These are phyloP conservation scores for Craterocephalus amniculus DNA, from an alignment of 2,797 vertebrate species.

Conservation along the genomic window DNA sequence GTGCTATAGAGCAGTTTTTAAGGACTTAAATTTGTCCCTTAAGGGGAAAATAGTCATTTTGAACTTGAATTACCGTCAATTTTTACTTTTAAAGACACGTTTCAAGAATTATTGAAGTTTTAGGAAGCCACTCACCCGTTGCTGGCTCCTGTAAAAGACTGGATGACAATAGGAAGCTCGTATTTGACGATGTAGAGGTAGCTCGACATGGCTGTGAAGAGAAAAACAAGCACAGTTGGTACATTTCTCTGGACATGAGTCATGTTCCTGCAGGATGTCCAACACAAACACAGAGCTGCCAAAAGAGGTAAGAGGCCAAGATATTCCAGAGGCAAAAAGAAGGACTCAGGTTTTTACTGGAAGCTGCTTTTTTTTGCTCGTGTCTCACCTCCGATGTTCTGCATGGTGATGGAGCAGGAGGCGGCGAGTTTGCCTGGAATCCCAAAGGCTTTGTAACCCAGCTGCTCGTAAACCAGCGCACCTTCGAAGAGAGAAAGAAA, in stretches of 20 bases:
- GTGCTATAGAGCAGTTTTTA: constrained; percentile 4
- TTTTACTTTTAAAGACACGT: not conserved
- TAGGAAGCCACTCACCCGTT: constrained; percentile 84
- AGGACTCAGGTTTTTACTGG: constrained; percentile 42
- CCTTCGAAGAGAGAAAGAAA: constrained; percentile 73
- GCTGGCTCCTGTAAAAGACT: constrained; percentile 84
- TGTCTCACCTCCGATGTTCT: constrained; percentile 94
- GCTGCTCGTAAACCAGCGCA: constrained; percentile 92
- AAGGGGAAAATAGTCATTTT: no score
- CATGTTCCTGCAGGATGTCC: not conserved
- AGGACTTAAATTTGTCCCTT: not conserved
- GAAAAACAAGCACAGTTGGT: constrained; percentile 47
- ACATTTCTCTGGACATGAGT: not conserved
- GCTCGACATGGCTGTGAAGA: constrained; percentile 94
- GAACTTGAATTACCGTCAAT: not conserved
- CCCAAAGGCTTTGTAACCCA: constrained; percentile 95
- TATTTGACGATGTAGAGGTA: constrained; percentile 99
- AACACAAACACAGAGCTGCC: not conserved
- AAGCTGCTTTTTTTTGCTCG: constrained; percentile 1
- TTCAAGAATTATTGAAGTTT: not conserved
- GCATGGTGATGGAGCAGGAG: constrained; percentile 94
- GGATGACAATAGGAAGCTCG: constrained; percentile 96
- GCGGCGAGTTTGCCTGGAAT: constrained; percentile 94
- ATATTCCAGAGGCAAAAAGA: constrained; percentile 7
- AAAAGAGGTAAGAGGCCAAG: constrained; percentile 24